Conservation (phyloP, 37 sponge, comb jelly and placozoan genomes). For the Oscarella lobularis region DNA sequence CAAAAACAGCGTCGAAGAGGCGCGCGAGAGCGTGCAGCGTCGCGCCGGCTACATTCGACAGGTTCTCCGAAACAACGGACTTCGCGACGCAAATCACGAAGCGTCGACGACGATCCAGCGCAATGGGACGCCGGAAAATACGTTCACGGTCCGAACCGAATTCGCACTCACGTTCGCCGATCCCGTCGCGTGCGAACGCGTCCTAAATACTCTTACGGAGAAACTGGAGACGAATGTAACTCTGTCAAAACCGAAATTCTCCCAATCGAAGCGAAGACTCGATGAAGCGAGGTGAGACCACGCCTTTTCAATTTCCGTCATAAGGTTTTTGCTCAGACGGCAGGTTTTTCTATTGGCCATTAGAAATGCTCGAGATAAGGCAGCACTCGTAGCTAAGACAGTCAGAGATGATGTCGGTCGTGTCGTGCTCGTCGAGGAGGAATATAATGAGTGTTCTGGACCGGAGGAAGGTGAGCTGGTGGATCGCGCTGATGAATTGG, state of each 20-base stretch:
- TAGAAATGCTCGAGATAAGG: neutral
- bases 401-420: neutral
- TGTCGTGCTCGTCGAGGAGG: neutral
- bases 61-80: conserved; percentile 32
- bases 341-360: neutral
- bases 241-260: neutral
- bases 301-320: too few relatives aligned
- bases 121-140: conserved; percentile 6
- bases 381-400: neutral
- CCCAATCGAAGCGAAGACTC: neutral
- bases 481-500: neutral
- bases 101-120: conserved; percentile 20
- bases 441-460: neutral
- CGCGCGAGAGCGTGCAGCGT: conserved; percentile 43
- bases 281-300: neutral
- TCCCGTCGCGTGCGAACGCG: conserved; percentile 14
- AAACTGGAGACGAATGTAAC: conserved; percentile 40
- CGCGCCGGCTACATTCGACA: conserved; percentile 47
- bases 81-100: conserved; percentile 12
- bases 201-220: conserved; percentile 38
- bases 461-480: neutral
- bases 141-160: conserved; percentile 14
- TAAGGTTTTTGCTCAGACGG: too few relatives aligned
- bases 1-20: conserved; percentile 36
- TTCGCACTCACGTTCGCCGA: conserved; percentile 11